Evolutionary conservation across 2,888 invertebrate genomes (phyloP).

Genomic region (Chrysolina oricalcia): DNA sequence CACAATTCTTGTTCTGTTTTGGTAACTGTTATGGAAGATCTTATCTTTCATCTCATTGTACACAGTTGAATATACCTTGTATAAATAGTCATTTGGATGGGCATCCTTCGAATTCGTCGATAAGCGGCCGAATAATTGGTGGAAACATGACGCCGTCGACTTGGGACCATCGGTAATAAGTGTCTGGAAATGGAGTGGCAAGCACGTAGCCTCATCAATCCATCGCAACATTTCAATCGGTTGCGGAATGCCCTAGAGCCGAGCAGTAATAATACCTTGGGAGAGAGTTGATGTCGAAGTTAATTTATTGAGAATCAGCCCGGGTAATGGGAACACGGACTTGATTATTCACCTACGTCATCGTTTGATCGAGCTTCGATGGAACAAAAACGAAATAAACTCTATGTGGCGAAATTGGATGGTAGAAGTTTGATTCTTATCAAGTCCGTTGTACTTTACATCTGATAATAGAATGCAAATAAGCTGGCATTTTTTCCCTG

Average conservation of each 20-base stretch:
- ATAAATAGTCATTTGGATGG: background rate
- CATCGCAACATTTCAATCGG: conserved; percentile 35
- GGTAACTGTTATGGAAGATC: too few species aligned
- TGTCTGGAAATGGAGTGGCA: conserved; percentile 35
- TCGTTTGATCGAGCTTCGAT: background rate
- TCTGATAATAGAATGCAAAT: background rate
- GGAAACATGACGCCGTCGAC: conserved; percentile 38
- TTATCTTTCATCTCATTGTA: too few species aligned
- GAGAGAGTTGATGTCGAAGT: conserved; percentile 52
- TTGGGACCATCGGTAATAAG: conserved; percentile 47
- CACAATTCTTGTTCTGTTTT: too few species aligned
- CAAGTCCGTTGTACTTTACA: background rate
- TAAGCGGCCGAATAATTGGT: conserved; percentile 19
- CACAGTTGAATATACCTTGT: too few species aligned
- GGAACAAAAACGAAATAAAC: background rate
- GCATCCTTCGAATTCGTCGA: background rate
- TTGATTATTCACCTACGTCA: conserved; percentile 26
- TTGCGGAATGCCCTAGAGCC: conserved; percentile 31
- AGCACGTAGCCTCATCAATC: conserved; percentile 30
- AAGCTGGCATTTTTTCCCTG: background rate
- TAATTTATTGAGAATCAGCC: conserved; percentile 62
- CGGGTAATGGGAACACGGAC: conserved; percentile 52
- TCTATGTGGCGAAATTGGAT: background rate
- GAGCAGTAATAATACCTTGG: conserved; percentile 34
- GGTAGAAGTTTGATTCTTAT: background rate